These are phyloP conservation scores for Astreopora myriophthalma DNA, from an alignment of 64 coral and sea anemone species.

Conservation along the genomic window DNA sequence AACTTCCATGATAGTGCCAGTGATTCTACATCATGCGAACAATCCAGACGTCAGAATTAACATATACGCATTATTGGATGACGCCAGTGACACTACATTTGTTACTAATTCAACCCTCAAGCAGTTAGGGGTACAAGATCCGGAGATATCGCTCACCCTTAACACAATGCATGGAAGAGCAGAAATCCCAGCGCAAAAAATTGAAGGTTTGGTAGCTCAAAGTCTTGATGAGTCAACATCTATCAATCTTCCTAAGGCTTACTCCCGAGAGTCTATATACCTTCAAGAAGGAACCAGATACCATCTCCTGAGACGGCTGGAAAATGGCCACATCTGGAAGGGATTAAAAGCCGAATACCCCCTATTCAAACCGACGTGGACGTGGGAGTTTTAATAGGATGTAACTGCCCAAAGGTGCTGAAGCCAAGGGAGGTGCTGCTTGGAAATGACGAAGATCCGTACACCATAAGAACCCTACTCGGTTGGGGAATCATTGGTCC, in stretches of 20 bases:
- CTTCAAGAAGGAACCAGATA: background rate
- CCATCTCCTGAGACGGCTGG: background rate
- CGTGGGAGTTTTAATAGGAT: background rate
- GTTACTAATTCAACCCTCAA: too few species aligned
- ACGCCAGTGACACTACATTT: too few species aligned
- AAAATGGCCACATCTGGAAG: background rate
- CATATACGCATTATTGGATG: background rate
- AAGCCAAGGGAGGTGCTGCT: background rate
- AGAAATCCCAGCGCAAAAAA: background rate
- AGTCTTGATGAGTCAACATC: background rate
- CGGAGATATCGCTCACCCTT: too few species aligned
- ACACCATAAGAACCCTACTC: background rate
- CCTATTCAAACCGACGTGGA: background rate
- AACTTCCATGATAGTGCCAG: constrained; percentile 60
- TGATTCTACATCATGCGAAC: constrained; percentile 46
- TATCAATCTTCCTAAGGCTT: constrained; percentile 28
- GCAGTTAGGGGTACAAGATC: too few species aligned
- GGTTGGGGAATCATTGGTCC: background rate
- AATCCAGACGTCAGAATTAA: constrained; percentile 4
- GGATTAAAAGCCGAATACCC: background rate
- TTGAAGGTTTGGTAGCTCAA: background rate
- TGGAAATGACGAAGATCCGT: background rate
- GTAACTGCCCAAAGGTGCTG: background rate
- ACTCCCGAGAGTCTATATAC: background rate
- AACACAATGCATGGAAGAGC: too few species aligned